Conservation (phyloP, 2,888 invertebrate species). For the Archips crataeganus region DNA sequence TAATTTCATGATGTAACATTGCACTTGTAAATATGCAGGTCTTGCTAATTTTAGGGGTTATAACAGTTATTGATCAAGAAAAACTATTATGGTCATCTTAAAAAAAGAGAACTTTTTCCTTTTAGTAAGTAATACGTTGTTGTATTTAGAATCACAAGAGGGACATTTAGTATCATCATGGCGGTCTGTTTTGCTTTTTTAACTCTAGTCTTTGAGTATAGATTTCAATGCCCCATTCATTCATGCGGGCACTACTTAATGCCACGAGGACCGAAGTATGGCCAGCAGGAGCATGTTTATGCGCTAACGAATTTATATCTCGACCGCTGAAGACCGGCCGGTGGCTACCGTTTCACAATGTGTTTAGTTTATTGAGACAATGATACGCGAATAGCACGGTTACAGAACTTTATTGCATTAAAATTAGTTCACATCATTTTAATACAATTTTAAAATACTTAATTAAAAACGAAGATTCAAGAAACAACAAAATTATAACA, state of each 20-base stretch:
- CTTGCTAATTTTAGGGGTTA: no score
- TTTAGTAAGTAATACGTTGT: no score
- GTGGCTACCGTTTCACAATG: constrained; percentile 51
- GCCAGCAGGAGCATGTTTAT: constrained; percentile 53
- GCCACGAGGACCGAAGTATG: constrained; percentile 42
- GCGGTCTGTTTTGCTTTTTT: constrained; percentile 32
- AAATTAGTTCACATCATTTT: neutral
- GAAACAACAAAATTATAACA: neutral
- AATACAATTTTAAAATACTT: neutral
- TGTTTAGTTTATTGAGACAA: constrained; percentile 42
- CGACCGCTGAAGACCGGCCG: constrained; percentile 26
- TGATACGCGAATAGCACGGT: constrained; percentile 36
- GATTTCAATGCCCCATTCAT: constrained; percentile 49
- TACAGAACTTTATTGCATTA: constrained; percentile 22
- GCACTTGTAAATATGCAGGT: no score
- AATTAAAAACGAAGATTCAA: neutral
- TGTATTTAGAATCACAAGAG: no score
- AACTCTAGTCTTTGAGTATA: constrained; percentile 42
- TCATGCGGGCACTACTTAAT: constrained; percentile 47
- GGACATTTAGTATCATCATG: neutral
- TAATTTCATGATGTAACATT: no score
- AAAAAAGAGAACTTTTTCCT: no score
- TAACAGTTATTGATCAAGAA: no score
- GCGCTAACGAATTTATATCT: constrained; percentile 54
- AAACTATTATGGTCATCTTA: no score